A percentile compares a stretch with the other conserved stretches of the same genome.
Conservation (phyloP, 1,140 invertebrate genomes). For the Sitophilus oryzae region DNA sequence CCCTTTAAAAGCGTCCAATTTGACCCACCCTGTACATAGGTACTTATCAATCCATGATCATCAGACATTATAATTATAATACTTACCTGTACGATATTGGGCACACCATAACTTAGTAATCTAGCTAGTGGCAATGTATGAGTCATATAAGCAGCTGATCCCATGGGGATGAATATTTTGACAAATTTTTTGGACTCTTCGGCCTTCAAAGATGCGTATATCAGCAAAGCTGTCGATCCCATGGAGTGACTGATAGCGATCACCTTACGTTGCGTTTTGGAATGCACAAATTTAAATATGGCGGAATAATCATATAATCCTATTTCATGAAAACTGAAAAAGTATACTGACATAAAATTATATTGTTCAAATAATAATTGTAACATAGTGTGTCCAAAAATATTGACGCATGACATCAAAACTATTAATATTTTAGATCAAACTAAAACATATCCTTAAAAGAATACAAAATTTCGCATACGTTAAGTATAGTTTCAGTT, state of each 20-base stretch:
- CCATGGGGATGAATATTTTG: constrained; percentile 10
- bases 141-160: constrained; percentile 4
- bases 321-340: constrained; percentile 25
- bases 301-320: constrained; percentile 18
- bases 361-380: background rate
- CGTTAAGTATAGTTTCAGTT: too few species aligned
- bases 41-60: too few species aligned
- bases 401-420: too few species aligned
- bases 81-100: background rate
- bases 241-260: constrained; percentile 21
- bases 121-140: constrained; percentile 4
- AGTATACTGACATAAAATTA: constrained; percentile 1
- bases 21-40: too few species aligned
- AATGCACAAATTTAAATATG: constrained; percentile 10
- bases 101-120: constrained; percentile 2
- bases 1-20: too few species aligned
- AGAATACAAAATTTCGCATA: too few species aligned
- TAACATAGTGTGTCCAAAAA: too few species aligned
- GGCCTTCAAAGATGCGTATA: constrained; percentile 23
- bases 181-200: constrained; percentile 13
- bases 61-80: too few species aligned
- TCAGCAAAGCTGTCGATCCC: constrained; percentile 9
- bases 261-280: constrained; percentile 7
- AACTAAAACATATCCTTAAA: too few species aligned
- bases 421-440: too few species aligned